Evolutionary conservation across 2,797 vertebrate species (phyloP).

Genomic region (Rhabdomys pumilio): DNA sequence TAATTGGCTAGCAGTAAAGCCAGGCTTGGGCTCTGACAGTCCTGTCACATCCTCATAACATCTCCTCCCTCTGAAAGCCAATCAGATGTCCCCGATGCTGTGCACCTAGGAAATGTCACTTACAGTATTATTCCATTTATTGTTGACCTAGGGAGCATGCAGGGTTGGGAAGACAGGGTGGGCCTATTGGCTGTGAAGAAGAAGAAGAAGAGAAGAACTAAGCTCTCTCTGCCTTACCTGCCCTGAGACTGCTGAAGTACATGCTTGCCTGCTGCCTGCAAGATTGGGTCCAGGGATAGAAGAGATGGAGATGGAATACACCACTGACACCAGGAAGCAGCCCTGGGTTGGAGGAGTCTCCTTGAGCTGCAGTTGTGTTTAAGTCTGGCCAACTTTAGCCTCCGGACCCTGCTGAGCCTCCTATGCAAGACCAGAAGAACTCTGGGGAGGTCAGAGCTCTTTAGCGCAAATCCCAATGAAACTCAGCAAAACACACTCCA

Average conservation of each 20-base stretch:
- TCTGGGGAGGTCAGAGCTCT: slow-evolving; percentile 49
- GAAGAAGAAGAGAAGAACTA: neutral
- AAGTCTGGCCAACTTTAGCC: neutral
- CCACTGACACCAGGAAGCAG: neutral
- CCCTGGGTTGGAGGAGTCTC: neutral
- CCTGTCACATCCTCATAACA: neutral
- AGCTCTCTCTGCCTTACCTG: neutral
- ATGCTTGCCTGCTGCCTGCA: neutral
- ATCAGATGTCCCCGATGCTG: neutral
- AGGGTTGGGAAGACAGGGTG: neutral
- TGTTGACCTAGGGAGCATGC: neutral
- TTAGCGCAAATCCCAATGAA: slow-evolving; percentile 26
- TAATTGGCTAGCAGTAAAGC: neutral
- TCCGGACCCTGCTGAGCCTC: neutral
- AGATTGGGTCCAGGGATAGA: neutral
- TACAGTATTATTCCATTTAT: neutral
- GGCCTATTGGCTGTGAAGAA: neutral
- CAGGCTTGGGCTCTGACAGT: no score
- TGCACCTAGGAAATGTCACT: slow-evolving; percentile 1
- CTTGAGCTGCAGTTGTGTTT: neutral
- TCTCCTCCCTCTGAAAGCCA: neutral
- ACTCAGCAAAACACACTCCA: slow-evolving; percentile 40
- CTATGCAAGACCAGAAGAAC: slow-evolving; percentile 50
- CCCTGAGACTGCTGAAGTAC: neutral
- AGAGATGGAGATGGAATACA: neutral